Conservation (phyloP, 2,797 vertebrate genomes). For the Sebastes hubbsi region DNA sequence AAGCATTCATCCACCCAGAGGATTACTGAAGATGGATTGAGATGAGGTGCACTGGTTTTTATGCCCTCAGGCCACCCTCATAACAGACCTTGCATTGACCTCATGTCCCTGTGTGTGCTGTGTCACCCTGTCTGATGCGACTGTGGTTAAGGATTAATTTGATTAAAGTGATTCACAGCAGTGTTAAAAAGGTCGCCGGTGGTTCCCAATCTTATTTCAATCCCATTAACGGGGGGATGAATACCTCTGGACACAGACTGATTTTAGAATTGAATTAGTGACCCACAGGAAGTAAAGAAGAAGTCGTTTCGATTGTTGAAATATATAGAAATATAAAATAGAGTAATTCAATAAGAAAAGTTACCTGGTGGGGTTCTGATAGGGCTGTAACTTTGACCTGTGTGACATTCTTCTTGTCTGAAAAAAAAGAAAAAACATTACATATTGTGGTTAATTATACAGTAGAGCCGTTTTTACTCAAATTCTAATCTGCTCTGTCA, state of each 20-base stretch:
- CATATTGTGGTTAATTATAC: neutral
- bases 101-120: conserved; percentile 27
- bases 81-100: conserved; percentile 46
- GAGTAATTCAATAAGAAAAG: neutral
- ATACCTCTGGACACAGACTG: neutral
- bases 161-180: conserved; percentile 54
- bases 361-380: conserved; percentile 56
- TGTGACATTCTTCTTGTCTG: conserved; percentile 56
- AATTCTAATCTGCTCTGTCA: neutral
- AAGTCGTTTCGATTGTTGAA: neutral
- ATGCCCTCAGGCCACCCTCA: conserved; percentile 40
- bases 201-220: conserved; percentile 16
- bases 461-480: neutral
- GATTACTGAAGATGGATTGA: conserved; percentile 5
- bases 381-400: conserved; percentile 22
- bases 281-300: neutral
- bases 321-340: neutral
- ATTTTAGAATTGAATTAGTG: conserved; percentile 1
- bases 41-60: conserved; percentile 12
- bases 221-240: neutral
- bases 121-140: conserved; percentile 28
- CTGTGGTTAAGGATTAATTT: conserved; percentile 52
- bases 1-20: neutral
- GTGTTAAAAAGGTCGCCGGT: conserved; percentile 30
- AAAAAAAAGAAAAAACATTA: conserved; percentile 4